Conservation (phyloP, 2,888 invertebrate species). For the Odontothrips loti region DNA sequence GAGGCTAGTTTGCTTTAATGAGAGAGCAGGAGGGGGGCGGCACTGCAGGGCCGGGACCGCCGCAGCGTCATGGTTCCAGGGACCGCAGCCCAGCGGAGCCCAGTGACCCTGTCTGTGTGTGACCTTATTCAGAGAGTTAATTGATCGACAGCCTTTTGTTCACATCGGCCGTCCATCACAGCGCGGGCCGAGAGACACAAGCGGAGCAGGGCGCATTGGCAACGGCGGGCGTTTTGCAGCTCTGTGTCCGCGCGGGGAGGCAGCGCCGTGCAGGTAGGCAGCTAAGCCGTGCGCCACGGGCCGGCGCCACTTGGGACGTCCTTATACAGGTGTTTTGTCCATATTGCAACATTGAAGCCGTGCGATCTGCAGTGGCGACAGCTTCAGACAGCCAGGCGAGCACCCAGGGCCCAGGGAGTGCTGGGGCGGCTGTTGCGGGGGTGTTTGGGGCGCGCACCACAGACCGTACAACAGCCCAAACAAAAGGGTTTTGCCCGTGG, state of each 20-base stretch:
- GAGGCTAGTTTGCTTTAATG: constrained; percentile 24
- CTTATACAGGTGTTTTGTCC: too few species aligned
- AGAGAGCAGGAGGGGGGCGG: background rate
- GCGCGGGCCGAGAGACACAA: too few species aligned
- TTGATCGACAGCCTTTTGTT: background rate
- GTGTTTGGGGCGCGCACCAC: too few species aligned
- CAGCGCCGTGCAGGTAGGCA: too few species aligned
- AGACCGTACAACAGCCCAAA: background rate
- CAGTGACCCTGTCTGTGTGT: too few species aligned
- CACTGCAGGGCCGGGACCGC: background rate
- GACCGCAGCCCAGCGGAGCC: background rate
- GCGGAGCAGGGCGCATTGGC: too few species aligned
- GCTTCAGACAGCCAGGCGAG: background rate
- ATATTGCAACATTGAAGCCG: background rate
- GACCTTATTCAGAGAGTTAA: background rate
- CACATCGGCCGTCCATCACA: background rate
- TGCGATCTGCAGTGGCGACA: background rate
- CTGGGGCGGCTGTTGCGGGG: too few species aligned
- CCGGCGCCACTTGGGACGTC: too few species aligned
- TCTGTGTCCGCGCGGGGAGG: too few species aligned
- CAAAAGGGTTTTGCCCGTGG: constrained; percentile 14
- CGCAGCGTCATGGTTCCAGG: constrained; percentile 3
- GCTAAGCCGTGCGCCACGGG: too few species aligned
- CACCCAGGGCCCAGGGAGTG: background rate
- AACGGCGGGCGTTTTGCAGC: too few species aligned